Conservation (phyloP, 2,888 invertebrate species). For the Netelia melanura region DNA sequence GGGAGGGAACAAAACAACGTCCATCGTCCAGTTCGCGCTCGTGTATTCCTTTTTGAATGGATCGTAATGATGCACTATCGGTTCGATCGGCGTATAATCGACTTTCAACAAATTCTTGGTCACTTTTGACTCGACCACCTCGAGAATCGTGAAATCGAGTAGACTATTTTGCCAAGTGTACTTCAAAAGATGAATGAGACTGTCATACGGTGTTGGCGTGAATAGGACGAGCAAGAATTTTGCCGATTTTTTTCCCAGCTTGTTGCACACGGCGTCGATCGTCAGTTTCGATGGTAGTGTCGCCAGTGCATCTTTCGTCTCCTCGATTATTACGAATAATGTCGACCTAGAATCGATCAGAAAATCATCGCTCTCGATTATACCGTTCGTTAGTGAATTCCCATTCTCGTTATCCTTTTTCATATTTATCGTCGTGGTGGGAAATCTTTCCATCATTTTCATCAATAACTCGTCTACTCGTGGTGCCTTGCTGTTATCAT, state of each 20-base stretch:
- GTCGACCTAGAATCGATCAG: background rate
- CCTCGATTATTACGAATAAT: slow-evolving; percentile 36
- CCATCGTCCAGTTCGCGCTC: slow-evolving; percentile 33
- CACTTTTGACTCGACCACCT: slow-evolving; percentile 34
- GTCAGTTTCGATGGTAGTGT: background rate
- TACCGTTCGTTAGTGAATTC: background rate
- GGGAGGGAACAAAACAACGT: slow-evolving; percentile 64
- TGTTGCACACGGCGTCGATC: slow-evolving; percentile 34
- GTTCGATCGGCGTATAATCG: background rate
- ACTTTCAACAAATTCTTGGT: background rate
- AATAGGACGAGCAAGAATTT: slow-evolving; percentile 50
- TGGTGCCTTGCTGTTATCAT: background rate
- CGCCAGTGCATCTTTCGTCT: background rate
- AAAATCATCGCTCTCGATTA: background rate
- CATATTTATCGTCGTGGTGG: background rate
- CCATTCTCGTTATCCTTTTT: background rate
- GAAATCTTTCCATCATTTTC: background rate
- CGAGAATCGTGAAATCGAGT: slow-evolving; percentile 65
- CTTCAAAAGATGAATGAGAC: slow-evolving; percentile 53
- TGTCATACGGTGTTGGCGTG: slow-evolving; percentile 19
- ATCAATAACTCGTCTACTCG: slow-evolving; percentile 6
- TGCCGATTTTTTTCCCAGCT: slow-evolving; percentile 9
- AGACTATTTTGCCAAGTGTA: slow-evolving; percentile 62
- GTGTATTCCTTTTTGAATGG: slow-evolving; percentile 63
- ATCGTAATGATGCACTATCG: slow-evolving; percentile 68